phyloP scores from a whole-genome alignment of 2,113 vertebrate genomes.

The Pseudolaguvia tuberculata region DNA sequence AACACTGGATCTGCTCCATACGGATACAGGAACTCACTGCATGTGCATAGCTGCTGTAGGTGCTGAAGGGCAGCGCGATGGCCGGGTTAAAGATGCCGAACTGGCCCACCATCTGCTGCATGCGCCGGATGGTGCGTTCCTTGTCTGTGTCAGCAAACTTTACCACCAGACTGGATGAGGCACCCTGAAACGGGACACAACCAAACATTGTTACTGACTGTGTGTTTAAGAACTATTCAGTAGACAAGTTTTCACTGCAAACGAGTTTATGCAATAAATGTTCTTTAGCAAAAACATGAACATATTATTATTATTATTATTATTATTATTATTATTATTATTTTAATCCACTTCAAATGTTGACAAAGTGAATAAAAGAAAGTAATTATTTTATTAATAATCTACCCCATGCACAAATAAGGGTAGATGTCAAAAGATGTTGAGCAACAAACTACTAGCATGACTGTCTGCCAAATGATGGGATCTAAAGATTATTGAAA shows the following conservation, averaged over 20 bases:
- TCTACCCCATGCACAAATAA: no score
- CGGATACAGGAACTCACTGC: conserved; percentile 79
- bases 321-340: background rate
- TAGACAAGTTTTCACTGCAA: background rate
- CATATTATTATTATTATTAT: background rate
- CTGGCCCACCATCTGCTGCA: conserved; percentile 99
- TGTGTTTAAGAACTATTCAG: background rate
- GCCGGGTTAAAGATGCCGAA: conserved; percentile 96
- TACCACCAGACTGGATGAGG: conserved; percentile 98
- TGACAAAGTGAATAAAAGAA: no score
- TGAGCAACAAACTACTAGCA: no score
- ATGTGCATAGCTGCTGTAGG: conserved; percentile 97
- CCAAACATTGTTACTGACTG: conserved; percentile 37
- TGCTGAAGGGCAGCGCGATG: conserved; percentile 94
- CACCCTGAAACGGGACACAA: conserved; percentile 76
- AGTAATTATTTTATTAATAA: no score
- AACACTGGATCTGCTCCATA: background rate
- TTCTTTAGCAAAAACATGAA: background rate
- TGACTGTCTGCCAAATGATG: no score
- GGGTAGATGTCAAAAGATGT: no score
- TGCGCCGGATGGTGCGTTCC: conserved; percentile 92
- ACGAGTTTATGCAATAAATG: background rate
- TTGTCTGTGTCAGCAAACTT: conserved; percentile 99
- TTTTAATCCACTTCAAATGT: no score
- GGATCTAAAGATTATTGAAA: background rate